Evolutionary conservation across 2,113 vertebrate species (phyloP).

Genomic region (Chaenogobius annularis): DNA sequence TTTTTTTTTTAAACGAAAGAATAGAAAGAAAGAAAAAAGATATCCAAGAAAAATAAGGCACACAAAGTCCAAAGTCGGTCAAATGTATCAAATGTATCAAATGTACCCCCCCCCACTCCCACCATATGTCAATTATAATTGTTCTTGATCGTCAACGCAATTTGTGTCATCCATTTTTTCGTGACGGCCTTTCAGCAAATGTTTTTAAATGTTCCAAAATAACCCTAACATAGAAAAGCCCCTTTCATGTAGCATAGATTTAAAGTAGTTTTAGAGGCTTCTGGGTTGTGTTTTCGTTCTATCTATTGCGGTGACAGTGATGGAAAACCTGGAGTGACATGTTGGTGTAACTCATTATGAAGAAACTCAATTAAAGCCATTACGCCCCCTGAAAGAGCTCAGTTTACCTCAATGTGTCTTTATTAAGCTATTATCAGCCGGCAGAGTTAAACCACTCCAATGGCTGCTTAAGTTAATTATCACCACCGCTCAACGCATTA

Average conservation of each 20-base stretch:
- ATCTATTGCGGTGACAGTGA: slow-evolving; percentile 7
- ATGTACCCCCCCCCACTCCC: too few species aligned
- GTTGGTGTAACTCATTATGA: slow-evolving; percentile 11
- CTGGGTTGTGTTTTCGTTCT: slow-evolving; percentile 3
- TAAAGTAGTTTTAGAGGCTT: background rate
- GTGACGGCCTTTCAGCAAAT: too few species aligned
- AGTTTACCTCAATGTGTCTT: slow-evolving; percentile 19
- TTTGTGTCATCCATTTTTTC: too few species aligned
- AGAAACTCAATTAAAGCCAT: slow-evolving; percentile 26
- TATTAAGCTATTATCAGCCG: slow-evolving; percentile 16
- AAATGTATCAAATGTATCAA: too few species aligned
- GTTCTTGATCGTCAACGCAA: too few species aligned
- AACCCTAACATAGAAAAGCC: too few species aligned
- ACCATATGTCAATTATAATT: too few species aligned
- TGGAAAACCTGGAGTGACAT: background rate
- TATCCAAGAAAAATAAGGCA: too few species aligned
- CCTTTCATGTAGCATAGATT: background rate
- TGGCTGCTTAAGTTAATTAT: slow-evolving; percentile 40
- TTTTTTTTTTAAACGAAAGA: too few species aligned
- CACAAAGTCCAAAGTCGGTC: too few species aligned
- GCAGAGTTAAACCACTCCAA: slow-evolving; percentile 35
- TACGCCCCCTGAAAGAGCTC: slow-evolving; percentile 17
- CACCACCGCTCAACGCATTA: slow-evolving; percentile 32
- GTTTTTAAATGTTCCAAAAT: too few species aligned
- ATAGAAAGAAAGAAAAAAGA: too few species aligned